Evolutionary conservation across 2,888 invertebrate species (phyloP), one percentile per base, ranked within the genome.

Genomic region (Leucophora obtusa): DNA sequence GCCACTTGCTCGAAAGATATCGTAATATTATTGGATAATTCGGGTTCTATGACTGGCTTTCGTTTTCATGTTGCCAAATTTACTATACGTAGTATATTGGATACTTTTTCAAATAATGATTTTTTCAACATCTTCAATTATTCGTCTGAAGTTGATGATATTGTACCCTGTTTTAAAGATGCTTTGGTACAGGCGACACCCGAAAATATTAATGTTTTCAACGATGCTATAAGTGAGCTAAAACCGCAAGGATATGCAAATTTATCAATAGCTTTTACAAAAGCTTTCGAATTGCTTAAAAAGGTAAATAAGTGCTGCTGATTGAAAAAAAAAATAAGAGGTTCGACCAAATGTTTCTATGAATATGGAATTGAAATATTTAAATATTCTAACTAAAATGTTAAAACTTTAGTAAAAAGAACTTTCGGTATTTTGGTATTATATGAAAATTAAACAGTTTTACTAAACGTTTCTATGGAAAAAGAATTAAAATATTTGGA

Each of bases 1-100:
- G 97, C 99, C 0, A 98, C 98, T 0, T 98, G 98, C 86, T 97
- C 98, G 9, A 99, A 99, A 91, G 98, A 99, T 87, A 95, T 99
- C 85, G 94, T 99, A 33, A 97, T 99, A 77, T 92, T 99, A 70
- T 92, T 99, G 81, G 99, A 99, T 89, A 94, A 95, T 73, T 98
- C 98, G 62, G 99, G 99, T 17, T 98, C 98, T 18, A 99, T 99
- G 99, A 95, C 94, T 35, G 99, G 98, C 0, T 93, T 93, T 83
- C 92, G 93, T 69, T 92, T 93, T 87, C 94, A 94, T 85, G 93
- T 95, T 43, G 98, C 97, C 14, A 93, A 95, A 85, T 94, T 95
- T 86, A 98, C 98, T 0, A 94, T 98, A 21, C 92, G 94, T 76
- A 95, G 96, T 51, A 94, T 99, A 78, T 90, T 99, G 85, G 96